These are phyloP conservation scores for Cosmopolites sordidus DNA, from an alignment of 2,888 invertebrate genomes.

Conservation along the genomic window DNA sequence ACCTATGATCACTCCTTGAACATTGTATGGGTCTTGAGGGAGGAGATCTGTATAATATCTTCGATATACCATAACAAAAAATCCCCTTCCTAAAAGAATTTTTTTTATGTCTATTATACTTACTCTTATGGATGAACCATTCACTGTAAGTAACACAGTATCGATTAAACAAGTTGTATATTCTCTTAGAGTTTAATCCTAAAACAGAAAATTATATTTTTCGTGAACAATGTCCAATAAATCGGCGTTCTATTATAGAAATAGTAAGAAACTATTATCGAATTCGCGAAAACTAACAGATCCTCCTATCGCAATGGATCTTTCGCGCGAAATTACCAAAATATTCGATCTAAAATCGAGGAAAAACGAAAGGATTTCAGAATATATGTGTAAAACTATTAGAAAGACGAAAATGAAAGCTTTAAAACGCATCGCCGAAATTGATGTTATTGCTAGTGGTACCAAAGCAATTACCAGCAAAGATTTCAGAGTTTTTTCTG, in stretches of 20 bases:
- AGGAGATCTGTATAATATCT: too few species aligned
- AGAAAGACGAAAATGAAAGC: constrained; percentile 25
- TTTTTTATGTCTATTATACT: too few species aligned
- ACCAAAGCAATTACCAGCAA: constrained; percentile 14
- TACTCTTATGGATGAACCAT: too few species aligned
- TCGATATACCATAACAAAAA: too few species aligned
- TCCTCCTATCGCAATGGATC: constrained; percentile 24
- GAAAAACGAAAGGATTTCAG: constrained; percentile 26
- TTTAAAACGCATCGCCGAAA: constrained; percentile 5
- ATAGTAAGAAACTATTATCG: background rate
- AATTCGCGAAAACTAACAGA: constrained; percentile 9
- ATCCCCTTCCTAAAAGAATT: too few species aligned
- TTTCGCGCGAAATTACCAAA: constrained; percentile 27
- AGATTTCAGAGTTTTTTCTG: constrained; percentile 26
- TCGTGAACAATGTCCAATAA: constrained; percentile 2
- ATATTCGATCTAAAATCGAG: constrained; percentile 19
- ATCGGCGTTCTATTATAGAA: constrained; percentile 7
- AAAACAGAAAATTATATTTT: background rate
- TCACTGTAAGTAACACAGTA: too few species aligned
- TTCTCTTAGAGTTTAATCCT: too few species aligned
- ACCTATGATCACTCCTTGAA: too few species aligned
- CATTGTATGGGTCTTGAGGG: too few species aligned
- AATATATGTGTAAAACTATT: constrained; percentile 29
- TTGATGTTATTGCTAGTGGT: constrained; percentile 4
- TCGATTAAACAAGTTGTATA: too few species aligned